Base-by-base conservation (phyloP, 2,888 invertebrate genomes). In the Ectemnius continuus region DNA sequence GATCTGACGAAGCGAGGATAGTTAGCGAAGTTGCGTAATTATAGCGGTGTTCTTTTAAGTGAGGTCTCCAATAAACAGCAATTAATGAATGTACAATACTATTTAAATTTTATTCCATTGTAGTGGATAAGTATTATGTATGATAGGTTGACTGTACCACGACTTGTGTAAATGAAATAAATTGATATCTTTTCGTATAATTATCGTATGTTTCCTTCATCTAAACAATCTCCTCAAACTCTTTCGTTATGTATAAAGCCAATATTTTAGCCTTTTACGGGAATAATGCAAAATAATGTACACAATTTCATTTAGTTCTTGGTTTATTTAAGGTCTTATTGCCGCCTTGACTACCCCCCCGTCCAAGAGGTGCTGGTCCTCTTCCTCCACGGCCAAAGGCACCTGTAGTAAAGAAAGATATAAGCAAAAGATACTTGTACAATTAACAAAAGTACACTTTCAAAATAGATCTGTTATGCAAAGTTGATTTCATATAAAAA, bases 301-400 rank as follows among this genome's bases (percentile, higher is more conserved):
- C 52, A 66, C 68, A 28, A 46, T 23, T 63, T 85, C 75, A 89
- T 83, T 89, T 89, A 23, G 83, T 80, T 47, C 88, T 80, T 69
- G 82, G 75, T 82, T 89, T 89, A 77, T 88, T 89, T 71, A 87
- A 87, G 61, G 79, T 71, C 79, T 87, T 87, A 60, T 89, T 90
- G n/a, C 85, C 85, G 6, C 87, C 87, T 85, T 88, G 89, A 76
- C 85, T 88, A 52, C 88, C 85, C 46, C 91, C 91, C 71, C 94
- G 91, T 1, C 94, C 92, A 4, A 94, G 90, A 0, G 93, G 93
- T 0, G 91, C 88, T 14, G 94, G 93, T 0, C 91, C 89, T 75
- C 94, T 92, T 0, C 93, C 93, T 56, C 94, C 91, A 76, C 93
- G 93, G 0, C 94, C 94, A 83, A 94, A 94, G 0, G 93, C 92